phyloP scores from a whole-genome alignment of 2,888 invertebrate genomes.

The Branchinecta sandiegonensis region DNA sequence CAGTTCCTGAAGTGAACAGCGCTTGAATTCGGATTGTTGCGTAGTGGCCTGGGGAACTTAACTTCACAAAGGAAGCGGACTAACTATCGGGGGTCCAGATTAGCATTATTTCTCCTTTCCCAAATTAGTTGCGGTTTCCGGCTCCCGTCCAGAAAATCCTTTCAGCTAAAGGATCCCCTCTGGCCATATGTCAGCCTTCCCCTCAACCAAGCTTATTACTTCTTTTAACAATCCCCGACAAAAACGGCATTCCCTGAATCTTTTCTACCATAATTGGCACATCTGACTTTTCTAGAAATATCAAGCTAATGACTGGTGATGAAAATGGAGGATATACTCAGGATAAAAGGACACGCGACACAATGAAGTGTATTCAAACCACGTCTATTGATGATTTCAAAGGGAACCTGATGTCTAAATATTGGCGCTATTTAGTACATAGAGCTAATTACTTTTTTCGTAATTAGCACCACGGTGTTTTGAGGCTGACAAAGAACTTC shows the following conservation, averaged over 20 bases:
- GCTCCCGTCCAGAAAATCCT: no score
- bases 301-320: constrained; percentile 6
- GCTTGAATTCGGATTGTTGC: no score
- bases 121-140: no score
- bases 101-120: no score
- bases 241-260: neutral
- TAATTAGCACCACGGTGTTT: neutral
- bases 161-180: neutral
- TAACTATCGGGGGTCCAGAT: no score
- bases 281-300: constrained; percentile 12
- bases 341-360: constrained; percentile 2
- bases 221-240: constrained; percentile 5
- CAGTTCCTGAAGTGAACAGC: no score
- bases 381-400: neutral
- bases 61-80: no score
- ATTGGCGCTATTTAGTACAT: constrained; percentile 9
- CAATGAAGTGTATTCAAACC: neutral
- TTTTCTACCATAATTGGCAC: constrained; percentile 15
- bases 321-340: neutral
- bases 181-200: constrained; percentile 14
- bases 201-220: constrained; percentile 10
- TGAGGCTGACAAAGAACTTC: no score
- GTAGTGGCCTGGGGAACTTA: no score
- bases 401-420: constrained; percentile 8
- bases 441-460: constrained; percentile 16